These are phyloP conservation scores for Muntiacus reevesi DNA, from an alignment of 2,113 vertebrate species.

Conservation along the genomic window DNA sequence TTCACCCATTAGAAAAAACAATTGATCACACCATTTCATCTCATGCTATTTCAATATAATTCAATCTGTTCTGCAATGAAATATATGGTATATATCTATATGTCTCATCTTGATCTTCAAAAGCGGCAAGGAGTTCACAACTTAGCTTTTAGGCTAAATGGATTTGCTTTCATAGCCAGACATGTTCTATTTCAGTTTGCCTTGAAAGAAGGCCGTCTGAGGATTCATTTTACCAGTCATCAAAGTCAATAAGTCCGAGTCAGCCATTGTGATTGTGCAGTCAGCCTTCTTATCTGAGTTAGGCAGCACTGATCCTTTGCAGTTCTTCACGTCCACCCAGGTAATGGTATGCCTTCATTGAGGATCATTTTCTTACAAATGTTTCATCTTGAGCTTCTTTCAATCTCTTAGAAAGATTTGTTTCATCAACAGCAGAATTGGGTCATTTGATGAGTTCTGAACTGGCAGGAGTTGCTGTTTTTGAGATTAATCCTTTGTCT, in stretches of 20 bases:
- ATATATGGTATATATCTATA: background rate
- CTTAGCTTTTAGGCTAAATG: too few relatives aligned
- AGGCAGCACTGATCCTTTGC: too few relatives aligned
- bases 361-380: too few relatives aligned
- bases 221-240: slow-evolving; percentile 96
- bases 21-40: slow-evolving; percentile 46
- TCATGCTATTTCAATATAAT: slow-evolving; percentile 38
- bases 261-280: slow-evolving; percentile 91
- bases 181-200: slow-evolving; percentile 96
- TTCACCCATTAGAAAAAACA: slow-evolving; percentile 67
- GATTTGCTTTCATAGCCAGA: slow-evolving; percentile 98
- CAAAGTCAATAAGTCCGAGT: slow-evolving; percentile 88
- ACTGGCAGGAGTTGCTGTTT: too few relatives aligned
- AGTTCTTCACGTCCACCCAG: too few relatives aligned
- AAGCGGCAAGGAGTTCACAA: slow-evolving; percentile 82
- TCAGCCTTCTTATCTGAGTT: slow-evolving; percentile 89
- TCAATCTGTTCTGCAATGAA: slow-evolving; percentile 54
- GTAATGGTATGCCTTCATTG: too few relatives aligned
- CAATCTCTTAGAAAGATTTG: too few relatives aligned
- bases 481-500: too few relatives aligned
- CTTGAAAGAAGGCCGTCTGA: slow-evolving; percentile 94
- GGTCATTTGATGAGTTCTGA: too few relatives aligned
- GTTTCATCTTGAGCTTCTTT: too few relatives aligned
- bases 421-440: too few relatives aligned
- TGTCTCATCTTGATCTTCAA: slow-evolving; percentile 57